These are phyloP conservation scores for Rutpela maculata DNA, from an alignment of 2,888 invertebrate genomes.

Conservation along the genomic window DNA sequence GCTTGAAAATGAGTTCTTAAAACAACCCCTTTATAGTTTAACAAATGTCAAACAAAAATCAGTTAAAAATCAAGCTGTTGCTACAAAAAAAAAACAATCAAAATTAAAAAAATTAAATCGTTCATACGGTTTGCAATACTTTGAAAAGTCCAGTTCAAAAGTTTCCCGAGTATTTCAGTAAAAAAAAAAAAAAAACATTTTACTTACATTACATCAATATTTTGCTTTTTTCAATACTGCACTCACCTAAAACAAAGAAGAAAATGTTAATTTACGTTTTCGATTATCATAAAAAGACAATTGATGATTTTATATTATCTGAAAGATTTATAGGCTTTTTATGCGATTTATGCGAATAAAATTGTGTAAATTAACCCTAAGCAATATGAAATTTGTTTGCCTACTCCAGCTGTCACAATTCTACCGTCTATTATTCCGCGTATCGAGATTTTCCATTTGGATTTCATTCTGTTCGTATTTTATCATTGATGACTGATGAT, in stretches of 20 bases:
- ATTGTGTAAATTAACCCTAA: conserved; percentile 18
- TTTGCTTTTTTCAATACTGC: background rate
- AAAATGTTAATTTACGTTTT: background rate
- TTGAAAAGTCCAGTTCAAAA: too few relatives aligned
- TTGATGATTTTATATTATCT: background rate
- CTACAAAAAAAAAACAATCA: too few relatives aligned
- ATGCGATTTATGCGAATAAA: conserved; percentile 1
- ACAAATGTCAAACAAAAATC: too few relatives aligned
- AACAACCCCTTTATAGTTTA: too few relatives aligned
- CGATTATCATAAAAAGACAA: background rate
- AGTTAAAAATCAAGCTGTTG: too few relatives aligned
- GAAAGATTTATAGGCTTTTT: background rate
- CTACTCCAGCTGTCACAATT: conserved; percentile 30
- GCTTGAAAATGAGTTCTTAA: too few relatives aligned
- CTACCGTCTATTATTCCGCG: conserved; percentile 21
- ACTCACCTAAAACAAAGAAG: background rate
- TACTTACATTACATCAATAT: background rate
- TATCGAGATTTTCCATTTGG: conserved; percentile 36
- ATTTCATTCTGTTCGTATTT: conserved; percentile 8
- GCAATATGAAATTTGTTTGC: conserved; percentile 21
- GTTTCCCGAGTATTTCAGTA: too few relatives aligned
- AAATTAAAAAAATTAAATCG: too few relatives aligned
- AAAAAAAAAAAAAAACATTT: too few relatives aligned
- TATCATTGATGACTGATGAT: conserved; percentile 48
- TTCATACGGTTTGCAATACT: too few relatives aligned